Percentiles rank a stretch among this genome's conserved stretches.
phyloP scores from a whole-genome alignment of 2,888 invertebrate species.

The Argyresthia goedartella region DNA sequence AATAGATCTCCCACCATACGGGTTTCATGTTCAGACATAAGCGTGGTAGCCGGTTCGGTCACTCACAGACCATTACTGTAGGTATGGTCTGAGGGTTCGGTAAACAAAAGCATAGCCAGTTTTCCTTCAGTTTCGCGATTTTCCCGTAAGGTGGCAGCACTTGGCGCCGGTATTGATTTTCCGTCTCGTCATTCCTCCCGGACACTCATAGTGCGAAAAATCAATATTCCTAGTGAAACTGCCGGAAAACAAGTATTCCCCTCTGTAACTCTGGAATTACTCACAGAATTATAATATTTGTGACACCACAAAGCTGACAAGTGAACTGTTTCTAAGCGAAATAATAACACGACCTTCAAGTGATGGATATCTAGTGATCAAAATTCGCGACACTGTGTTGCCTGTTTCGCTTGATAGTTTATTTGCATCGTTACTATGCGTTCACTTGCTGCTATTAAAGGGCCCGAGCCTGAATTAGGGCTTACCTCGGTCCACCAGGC shows the following conservation, averaged over 20 bases:
- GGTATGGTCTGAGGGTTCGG: too few species aligned
- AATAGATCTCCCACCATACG: too few species aligned
- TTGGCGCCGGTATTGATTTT: slow-evolving; percentile 48
- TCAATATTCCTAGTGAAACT: slow-evolving; percentile 48
- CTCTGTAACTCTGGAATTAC: slow-evolving; percentile 17
- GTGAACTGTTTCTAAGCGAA: too few species aligned
- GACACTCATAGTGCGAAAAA: slow-evolving; percentile 19
- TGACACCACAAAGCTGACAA: too few species aligned
- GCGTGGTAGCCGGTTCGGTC: too few species aligned
- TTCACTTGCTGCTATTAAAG: slow-evolving; percentile 54
- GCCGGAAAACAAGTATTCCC: slow-evolving; percentile 39
- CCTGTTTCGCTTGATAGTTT: slow-evolving; percentile 58
- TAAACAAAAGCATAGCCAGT: background rate
- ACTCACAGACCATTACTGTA: too few species aligned
- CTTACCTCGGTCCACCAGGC: slow-evolving; percentile 40
- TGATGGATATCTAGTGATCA: slow-evolving; percentile 41
- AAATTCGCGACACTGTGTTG: slow-evolving; percentile 39
- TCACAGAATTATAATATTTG: slow-evolving; percentile 13
- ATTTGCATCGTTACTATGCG: slow-evolving; percentile 66
- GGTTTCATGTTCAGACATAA: too few species aligned
- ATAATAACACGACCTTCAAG: slow-evolving; percentile 15
- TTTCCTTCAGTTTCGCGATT: background rate
- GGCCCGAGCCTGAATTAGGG: slow-evolving; percentile 56
- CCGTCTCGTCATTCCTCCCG: background rate
- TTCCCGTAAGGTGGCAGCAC: slow-evolving; percentile 42